phyloP scores from a whole-genome alignment of 1,140 invertebrate genomes.

The Amyelois transitella region DNA sequence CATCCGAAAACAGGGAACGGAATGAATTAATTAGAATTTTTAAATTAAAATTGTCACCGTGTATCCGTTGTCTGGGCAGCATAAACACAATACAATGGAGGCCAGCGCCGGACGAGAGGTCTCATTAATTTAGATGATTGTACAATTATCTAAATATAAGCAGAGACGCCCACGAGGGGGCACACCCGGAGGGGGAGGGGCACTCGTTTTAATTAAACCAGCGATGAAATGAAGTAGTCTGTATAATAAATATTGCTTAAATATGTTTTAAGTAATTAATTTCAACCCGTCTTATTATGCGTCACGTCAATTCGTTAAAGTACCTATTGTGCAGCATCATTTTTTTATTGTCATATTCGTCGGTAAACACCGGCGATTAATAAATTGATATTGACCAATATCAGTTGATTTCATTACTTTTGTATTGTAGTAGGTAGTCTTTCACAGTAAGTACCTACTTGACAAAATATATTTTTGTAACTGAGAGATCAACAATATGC shows the following conservation, averaged over 20 bases:
- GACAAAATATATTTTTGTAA: no score
- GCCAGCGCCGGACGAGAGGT: conserved; percentile 62
- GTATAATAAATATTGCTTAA: conserved; percentile 73
- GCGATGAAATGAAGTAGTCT: conserved; percentile 72
- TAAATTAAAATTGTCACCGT: conserved; percentile 54
- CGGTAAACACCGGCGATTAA: no score
- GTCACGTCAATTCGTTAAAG: conserved; percentile 1
- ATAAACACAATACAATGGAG: conserved; percentile 65
- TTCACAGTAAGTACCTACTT: no score
- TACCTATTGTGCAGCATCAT: background rate
- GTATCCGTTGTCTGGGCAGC: conserved; percentile 36
- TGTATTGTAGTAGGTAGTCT: no score
- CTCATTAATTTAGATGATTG: conserved; percentile 75
- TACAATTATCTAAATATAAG: conserved; percentile 75
- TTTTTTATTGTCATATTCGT: no score
- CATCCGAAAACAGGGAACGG: conserved; percentile 13
- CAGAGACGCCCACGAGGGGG: conserved; percentile 65
- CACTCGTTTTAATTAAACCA: conserved; percentile 74
- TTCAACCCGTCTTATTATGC: conserved; percentile 44
- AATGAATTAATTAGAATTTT: conserved; percentile 38
- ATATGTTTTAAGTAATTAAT: conserved; percentile 71
- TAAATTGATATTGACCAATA: background rate
- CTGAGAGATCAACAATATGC: no score
- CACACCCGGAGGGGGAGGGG: conserved; percentile 62
- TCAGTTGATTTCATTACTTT: no score